Percentiles rank a stretch among this genome's conserved stretches.
phyloP scores from a whole-genome alignment of 2,113 vertebrate species.

The Cynocephalus volans region DNA sequence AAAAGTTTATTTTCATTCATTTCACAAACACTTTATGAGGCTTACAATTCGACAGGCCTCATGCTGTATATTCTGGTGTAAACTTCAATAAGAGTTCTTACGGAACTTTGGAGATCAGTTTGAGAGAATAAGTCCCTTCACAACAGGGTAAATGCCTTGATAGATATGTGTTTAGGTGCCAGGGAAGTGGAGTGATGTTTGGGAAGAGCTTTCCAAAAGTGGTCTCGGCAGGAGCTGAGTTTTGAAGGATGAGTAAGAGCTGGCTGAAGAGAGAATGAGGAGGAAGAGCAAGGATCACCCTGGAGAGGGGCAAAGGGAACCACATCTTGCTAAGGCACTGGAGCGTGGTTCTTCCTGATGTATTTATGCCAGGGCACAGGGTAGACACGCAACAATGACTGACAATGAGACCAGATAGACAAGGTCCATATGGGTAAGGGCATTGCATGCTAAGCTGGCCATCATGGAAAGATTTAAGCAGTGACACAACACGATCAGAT shows the following conservation, averaged over 20 bases:
- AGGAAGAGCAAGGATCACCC: not conserved
- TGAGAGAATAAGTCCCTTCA: not conserved
- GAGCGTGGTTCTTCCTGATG: not conserved
- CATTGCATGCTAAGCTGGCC: not conserved
- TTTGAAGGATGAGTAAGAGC: constrained; percentile 27
- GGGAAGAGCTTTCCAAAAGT: not conserved
- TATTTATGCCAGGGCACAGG: not conserved
- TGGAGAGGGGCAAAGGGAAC: not conserved
- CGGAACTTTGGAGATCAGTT: not conserved
- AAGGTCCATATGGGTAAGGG: not conserved
- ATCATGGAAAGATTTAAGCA: not conserved
- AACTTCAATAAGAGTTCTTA: not conserved
- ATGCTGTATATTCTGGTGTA: not conserved
- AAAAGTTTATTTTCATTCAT: constrained; percentile 24
- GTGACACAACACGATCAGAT: not conserved
- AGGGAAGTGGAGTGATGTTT: not conserved
- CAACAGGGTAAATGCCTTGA: not conserved
- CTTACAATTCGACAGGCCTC: not conserved
- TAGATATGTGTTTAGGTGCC: not conserved
- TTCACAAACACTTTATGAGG: constrained; percentile 6
- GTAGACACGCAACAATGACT: not conserved
- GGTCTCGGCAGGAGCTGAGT: not conserved
- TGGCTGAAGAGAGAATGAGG: not conserved
- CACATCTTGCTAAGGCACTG: not conserved
- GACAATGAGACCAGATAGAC: not conserved